Evolutionary conservation across 1,140 invertebrate species (phyloP).

Genomic region (Amphibalanus amphitrite): DNA sequence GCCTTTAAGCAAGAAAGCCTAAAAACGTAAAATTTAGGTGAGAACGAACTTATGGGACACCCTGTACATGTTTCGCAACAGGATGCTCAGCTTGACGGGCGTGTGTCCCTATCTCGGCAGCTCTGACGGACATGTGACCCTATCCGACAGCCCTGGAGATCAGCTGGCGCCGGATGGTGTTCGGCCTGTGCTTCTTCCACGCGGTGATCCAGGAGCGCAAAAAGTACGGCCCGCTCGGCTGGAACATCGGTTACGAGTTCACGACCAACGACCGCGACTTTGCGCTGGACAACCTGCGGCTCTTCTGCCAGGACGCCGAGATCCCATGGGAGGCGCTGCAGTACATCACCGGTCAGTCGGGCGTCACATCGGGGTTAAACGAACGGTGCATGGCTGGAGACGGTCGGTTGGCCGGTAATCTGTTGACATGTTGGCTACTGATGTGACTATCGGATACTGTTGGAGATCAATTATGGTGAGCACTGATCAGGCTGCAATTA

Average conservation of each 20-base stretch:
- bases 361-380: too few species aligned
- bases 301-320: slow-evolving; percentile 38
- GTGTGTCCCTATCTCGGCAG: slow-evolving; percentile 25
- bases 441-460: too few species aligned
- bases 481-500: too few species aligned
- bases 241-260: slow-evolving; percentile 90
- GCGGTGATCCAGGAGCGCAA: slow-evolving; percentile 72
- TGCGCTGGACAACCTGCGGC: slow-evolving; percentile 60
- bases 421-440: too few species aligned
- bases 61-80: too few species aligned
- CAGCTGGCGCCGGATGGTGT: slow-evolving; percentile 68
- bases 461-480: too few species aligned
- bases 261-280: slow-evolving; percentile 86
- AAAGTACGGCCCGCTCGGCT: slow-evolving; percentile 80
- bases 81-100: too few species aligned
- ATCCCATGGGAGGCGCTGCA: slow-evolving; percentile 73
- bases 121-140: slow-evolving; percentile 8
- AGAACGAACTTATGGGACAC: too few species aligned
- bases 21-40: too few species aligned
- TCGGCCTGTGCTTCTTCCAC: slow-evolving; percentile 83
- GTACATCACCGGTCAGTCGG: slow-evolving; percentile 79
- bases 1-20: too few species aligned
- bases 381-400: too few species aligned
- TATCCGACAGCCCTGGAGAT: slow-evolving; percentile 56
- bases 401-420: too few species aligned